These are phyloP conservation scores for Hippocampus kuda DNA, from an alignment of 2,797 vertebrate species.

Conservation along the genomic window DNA sequence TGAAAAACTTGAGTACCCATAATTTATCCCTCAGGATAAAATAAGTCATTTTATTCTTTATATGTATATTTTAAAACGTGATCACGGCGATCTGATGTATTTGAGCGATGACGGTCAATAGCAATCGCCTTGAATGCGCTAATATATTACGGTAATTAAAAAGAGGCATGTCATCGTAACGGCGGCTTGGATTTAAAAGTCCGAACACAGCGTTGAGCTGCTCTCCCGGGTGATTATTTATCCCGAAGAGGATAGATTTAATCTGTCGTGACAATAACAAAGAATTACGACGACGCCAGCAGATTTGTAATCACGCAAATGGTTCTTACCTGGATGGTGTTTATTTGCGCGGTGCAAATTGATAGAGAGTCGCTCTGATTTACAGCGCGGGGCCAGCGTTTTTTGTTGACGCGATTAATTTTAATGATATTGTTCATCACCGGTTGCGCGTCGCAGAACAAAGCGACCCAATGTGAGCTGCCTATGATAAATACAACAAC, in stretches of 20 bases:
- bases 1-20: too few species aligned
- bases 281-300: background rate
- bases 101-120: background rate
- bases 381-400: background rate
- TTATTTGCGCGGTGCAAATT: background rate
- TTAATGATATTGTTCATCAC: background rate
- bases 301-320: background rate
- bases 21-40: too few species aligned
- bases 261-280: conserved; percentile 2
- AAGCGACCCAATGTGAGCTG: background rate
- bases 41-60: too few species aligned
- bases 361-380: background rate
- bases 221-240: background rate
- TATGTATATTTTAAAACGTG: too few species aligned
- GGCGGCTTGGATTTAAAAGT: background rate
- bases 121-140: background rate
- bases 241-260: background rate
- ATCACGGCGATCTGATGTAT: background rate
- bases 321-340: background rate
- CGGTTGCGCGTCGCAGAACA: background rate
- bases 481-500: background rate
- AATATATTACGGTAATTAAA: background rate
- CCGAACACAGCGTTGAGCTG: background rate
- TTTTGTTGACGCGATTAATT: background rate
- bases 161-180: background rate